A percentile compares a stretch with the other conserved stretches of the same genome.
phyloP scores from a whole-genome alignment of 2,113 vertebrate genomes.

The Chlamydotis undulata region DNA sequence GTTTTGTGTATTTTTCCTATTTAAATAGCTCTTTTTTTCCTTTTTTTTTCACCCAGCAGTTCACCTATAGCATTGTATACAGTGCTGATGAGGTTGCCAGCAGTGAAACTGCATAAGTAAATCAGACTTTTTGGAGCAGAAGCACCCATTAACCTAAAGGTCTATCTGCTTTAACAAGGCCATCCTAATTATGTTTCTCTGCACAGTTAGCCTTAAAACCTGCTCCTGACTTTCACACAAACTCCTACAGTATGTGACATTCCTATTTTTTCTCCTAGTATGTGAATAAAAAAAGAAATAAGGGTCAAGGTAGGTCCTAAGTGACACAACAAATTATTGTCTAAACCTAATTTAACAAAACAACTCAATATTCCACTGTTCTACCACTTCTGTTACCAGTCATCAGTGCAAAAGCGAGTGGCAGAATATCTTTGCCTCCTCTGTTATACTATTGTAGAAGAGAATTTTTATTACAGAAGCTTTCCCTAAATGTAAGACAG shows the following conservation, averaged over 20 bases:
- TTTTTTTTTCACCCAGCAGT: not conserved
- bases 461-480: not conserved
- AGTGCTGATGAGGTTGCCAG: not conserved
- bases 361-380: not conserved
- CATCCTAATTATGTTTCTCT: not conserved
- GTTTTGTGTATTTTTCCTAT: not conserved
- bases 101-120: not conserved
- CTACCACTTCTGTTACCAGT: not conserved
- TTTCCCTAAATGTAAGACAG: not conserved
- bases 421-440: not conserved
- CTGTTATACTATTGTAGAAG: rapidly evolving
- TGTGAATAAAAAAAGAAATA: not conserved
- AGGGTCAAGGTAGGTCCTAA: not conserved
- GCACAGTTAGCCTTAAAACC: not conserved
- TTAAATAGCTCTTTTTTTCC: not conserved
- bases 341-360: not conserved
- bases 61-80: not conserved
- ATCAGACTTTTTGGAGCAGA: not conserved
- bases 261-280: not conserved
- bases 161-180: not conserved
- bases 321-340: not conserved
- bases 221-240: not conserved
- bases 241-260: not conserved
- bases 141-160: not conserved
- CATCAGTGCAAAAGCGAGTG: not conserved